Evolutionary conservation across 2,797 vertebrate genomes (phyloP).

Genomic region (Helicolenus hilgendorfi): DNA sequence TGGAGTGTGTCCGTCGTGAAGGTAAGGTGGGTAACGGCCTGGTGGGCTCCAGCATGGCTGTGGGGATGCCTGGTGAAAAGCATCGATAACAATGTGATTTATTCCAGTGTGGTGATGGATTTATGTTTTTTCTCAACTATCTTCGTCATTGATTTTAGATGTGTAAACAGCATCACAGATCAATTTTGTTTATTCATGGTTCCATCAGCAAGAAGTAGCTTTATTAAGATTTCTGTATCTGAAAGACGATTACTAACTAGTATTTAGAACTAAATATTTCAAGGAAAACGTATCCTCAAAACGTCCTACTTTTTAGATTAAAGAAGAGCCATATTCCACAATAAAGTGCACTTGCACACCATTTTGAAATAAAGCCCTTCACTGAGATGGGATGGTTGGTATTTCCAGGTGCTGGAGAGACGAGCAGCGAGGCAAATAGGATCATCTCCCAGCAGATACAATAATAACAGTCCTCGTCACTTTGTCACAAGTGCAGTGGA

Average conservation of each 20-base stretch:
- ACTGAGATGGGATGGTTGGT: not conserved
- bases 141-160: not conserved
- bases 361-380: not conserved
- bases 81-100: not conserved
- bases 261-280: not conserved
- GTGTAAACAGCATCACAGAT: not conserved
- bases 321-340: not conserved
- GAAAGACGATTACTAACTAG: no score
- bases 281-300: not conserved
- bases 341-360: not conserved
- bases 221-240: not conserved
- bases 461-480: not conserved
- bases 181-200: not conserved
- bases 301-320: not conserved
- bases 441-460: not conserved
- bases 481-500: not conserved
- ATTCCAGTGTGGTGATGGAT: not conserved
- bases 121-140: not conserved
- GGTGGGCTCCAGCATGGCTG: conserved; percentile 96
- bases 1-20: conserved; percentile 93
- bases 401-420: not conserved
- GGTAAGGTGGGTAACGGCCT: conserved; percentile 96
- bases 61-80: conserved; percentile 92
- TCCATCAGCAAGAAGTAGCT: not conserved
- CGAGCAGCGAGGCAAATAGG: not conserved